phyloP scores from a whole-genome alignment of 2,797 vertebrate species.

The Anguilla pacifica region DNA sequence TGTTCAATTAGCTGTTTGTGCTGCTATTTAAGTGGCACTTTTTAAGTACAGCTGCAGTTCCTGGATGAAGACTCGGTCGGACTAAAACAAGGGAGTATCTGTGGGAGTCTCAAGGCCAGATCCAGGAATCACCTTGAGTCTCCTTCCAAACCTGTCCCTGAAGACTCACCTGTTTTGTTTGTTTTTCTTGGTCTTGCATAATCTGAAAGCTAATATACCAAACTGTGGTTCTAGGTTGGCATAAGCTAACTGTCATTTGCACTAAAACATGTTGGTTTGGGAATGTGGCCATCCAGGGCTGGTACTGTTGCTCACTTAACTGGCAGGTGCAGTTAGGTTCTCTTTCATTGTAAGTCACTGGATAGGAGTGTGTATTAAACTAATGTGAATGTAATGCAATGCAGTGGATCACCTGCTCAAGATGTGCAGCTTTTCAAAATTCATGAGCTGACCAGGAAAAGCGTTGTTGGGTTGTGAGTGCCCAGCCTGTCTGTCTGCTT shows the following conservation, averaged over 20 bases:
- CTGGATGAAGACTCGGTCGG: not conserved
- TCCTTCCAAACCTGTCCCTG: not conserved
- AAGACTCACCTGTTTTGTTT: not conserved
- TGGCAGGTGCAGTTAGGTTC: not conserved
- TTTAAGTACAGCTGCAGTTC: not conserved
- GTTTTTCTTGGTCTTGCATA: not conserved
- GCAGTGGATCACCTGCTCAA: not conserved
- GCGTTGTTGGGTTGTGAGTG: not conserved
- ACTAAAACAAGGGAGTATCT: not conserved
- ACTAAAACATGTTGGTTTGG: not conserved
- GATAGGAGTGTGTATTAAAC: not conserved
- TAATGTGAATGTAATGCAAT: not conserved
- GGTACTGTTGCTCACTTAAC: not conserved
- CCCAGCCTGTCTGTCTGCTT: not conserved
- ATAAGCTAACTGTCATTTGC: not conserved
- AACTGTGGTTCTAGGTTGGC: not conserved
- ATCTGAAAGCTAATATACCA: not conserved
- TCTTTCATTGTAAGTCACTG: not conserved
- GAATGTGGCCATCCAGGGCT: not conserved
- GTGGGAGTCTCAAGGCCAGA: not conserved
- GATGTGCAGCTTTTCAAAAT: not conserved
- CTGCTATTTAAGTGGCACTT: not conserved
- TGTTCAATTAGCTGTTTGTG: not conserved
- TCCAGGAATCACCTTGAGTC: not conserved
- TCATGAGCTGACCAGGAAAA: not conserved